Evolutionary conservation across 2,797 vertebrate genomes (phyloP).

Genomic region (Catamblyrhynchus diadema): DNA sequence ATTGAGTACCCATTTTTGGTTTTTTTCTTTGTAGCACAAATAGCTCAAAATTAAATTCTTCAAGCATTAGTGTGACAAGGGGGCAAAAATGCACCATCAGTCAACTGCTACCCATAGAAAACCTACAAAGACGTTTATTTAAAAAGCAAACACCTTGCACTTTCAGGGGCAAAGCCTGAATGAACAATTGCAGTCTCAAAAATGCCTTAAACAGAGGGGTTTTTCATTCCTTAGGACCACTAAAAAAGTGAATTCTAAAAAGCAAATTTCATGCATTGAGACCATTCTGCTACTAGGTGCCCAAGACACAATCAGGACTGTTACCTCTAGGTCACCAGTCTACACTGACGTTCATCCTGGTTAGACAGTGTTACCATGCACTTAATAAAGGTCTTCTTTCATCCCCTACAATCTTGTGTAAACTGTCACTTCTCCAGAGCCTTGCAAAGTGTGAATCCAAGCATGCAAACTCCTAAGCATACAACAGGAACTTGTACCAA

Average conservation of each 20-base stretch:
- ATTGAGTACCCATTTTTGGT: neutral
- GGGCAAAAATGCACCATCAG: neutral
- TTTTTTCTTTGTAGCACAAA: neutral
- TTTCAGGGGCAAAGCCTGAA: neutral
- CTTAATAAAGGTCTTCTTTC: conserved; percentile 9
- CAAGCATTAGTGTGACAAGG: neutral
- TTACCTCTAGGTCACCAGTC: neutral
- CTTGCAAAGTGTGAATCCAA: neutral
- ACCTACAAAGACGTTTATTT: neutral
- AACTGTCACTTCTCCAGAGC: neutral
- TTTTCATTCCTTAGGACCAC: neutral
- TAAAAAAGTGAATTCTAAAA: neutral
- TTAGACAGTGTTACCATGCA: neutral
- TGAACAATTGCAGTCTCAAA: neutral
- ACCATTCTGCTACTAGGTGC: neutral
- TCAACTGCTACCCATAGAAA: neutral
- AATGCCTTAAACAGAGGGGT: neutral
- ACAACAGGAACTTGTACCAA: neutral
- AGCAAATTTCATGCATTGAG: neutral
- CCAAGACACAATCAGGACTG: neutral
- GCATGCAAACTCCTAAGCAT: neutral
- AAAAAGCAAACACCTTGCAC: neutral
- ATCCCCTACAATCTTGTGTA: neutral
- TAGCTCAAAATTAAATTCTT: neutral
- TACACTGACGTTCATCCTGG: neutral